These are phyloP conservation scores for Trichomycterus rosablanca DNA, from an alignment of 2,113 vertebrate species.

Conservation along the genomic window DNA sequence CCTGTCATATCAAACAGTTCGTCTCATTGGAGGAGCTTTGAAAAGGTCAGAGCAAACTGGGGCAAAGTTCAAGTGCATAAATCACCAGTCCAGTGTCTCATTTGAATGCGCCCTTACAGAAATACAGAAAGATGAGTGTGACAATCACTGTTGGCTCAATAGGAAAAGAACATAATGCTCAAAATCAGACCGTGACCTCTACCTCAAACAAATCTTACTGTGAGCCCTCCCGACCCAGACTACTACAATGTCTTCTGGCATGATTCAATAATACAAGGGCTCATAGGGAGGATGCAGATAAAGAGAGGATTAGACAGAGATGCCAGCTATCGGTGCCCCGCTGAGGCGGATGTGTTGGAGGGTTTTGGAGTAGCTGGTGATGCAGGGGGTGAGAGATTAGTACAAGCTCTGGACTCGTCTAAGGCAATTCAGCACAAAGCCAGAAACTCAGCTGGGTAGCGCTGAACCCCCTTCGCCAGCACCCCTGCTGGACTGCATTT, in stretches of 20 bases:
- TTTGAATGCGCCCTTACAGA: no score
- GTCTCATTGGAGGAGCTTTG: no score
- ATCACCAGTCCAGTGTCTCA: no score
- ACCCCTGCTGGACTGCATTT: constrained; percentile 7
- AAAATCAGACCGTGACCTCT: no score
- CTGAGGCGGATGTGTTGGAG: constrained; percentile 45
- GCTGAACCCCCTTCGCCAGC: constrained; percentile 16
- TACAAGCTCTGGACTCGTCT: constrained; percentile 27
- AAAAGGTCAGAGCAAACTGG: no score
- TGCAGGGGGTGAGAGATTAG: constrained; percentile 36
- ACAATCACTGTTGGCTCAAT: neutral
- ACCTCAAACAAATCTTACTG: neutral
- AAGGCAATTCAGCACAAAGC: constrained; percentile 41
- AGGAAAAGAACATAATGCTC: neutral
- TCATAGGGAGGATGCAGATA: constrained; percentile 53
- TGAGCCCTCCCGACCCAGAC: neutral
- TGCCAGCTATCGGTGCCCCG: constrained; percentile 52
- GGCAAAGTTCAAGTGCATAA: no score
- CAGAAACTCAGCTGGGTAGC: constrained; percentile 41
- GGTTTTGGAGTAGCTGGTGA: constrained; percentile 50
- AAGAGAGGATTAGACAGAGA: constrained; percentile 58
- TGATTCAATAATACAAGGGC: constrained; percentile 56
- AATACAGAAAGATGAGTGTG: neutral
- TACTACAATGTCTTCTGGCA: constrained; percentile 48
- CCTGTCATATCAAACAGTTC: no score